Evolutionary conservation across 2,888 invertebrate genomes (phyloP), one percentile per base, ranked within the genome.

Genomic region (Erannis defoliaria): DNA sequence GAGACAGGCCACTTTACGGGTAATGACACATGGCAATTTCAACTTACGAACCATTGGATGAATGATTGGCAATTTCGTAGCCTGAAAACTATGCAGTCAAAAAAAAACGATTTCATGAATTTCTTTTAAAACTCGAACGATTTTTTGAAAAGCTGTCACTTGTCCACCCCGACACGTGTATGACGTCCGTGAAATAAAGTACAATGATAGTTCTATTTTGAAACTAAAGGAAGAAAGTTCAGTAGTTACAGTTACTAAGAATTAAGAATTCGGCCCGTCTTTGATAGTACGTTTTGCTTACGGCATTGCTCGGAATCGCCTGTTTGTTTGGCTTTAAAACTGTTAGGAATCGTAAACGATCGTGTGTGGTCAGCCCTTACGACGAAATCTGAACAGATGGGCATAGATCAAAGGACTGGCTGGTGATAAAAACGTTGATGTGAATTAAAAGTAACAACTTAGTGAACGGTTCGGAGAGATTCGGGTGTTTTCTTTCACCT

Each of bases 321-420:
- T 93, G 91, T 92, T 92, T 92, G 91, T 92, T 93, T 93, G 90
- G 82, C 80, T 86, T 89, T 92, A 89, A 91, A 92, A 90, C 89
- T 84, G 90, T 86, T 87, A 86, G 77, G 87, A 85, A 85, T 84
- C 87, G 91, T 92, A 93, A 91, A 92, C 89, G 85, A 68, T 86
- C 90, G 92, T 90, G 93, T 92, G 93, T 93, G 92, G 93, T 85
- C 92, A 88, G 88, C 88, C 89, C 92, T 93, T 93, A 93, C 92
- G 89, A 87, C 91, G 93, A 93, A 91, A 85, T 88, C 84, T 78
- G 84, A 85, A 86, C 93, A 92, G 93, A 92, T 92, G 93, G 87
- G 78, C 77, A 66, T 85, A 91, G 85, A 92, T 93, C 93, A 93
- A 93, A 92, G 86, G 89, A 80, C 74, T 76, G 62, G 73, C 76